phyloP scores from a whole-genome alignment of 1,140 invertebrate genomes.

The Brachionus plicatilis region DNA sequence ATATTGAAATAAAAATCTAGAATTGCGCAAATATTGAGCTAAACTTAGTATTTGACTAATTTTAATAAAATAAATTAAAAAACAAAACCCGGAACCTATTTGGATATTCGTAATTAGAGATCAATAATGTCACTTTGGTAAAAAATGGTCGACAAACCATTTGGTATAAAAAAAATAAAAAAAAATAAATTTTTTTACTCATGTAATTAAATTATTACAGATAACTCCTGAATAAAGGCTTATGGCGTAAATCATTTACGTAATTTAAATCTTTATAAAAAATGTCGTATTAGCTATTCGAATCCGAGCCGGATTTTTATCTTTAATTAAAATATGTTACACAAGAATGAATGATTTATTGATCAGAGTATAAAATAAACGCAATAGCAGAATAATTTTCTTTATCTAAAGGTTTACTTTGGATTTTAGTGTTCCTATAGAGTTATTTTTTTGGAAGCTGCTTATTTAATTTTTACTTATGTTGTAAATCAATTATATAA shows the following conservation, averaged over 20 bases:
- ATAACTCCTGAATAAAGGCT: too few relatives aligned
- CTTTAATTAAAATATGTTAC: background rate
- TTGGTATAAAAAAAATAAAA: too few relatives aligned
- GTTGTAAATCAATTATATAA: conserved; percentile 22
- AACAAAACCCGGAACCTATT: background rate
- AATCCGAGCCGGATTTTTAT: too few relatives aligned
- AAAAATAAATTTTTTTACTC: too few relatives aligned
- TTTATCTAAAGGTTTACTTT: background rate
- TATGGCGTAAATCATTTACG: too few relatives aligned
- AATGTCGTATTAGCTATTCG: too few relatives aligned
- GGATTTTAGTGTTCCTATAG: background rate
- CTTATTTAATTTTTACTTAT: conserved; percentile 1
- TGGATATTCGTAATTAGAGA: background rate
- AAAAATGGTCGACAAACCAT: too few relatives aligned
- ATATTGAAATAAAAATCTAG: too few relatives aligned
- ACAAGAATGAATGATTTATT: background rate
- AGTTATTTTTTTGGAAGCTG: background rate
- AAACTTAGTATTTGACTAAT: background rate
- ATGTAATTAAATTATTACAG: too few relatives aligned
- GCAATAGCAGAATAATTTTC: background rate
- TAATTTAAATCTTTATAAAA: too few relatives aligned
- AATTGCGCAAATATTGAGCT: background rate
- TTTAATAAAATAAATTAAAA: background rate
- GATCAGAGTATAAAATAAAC: background rate
- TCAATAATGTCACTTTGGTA: background rate